Evolutionary conservation across 1,140 invertebrate genomes (phyloP), one percentile per base, ranked within the genome.

Genomic region (Lucilia cuprina): DNA sequence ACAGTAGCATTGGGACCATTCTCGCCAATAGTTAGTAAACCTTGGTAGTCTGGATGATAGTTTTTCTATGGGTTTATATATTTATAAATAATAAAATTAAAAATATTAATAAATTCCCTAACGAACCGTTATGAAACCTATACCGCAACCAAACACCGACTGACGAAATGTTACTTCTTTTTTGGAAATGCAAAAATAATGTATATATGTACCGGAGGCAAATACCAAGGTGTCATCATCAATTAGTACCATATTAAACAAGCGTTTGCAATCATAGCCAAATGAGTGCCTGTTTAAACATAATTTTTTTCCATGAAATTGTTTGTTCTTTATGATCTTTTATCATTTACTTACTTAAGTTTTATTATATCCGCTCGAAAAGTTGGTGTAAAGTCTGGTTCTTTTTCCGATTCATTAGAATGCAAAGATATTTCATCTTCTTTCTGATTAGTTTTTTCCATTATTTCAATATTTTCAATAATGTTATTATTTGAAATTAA

Each of bases 11-110:
- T 94, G 86, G 96, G 94, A 14, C 94, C 96, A 88, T 96, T 97
- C 92, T 98, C 96, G 13, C 93, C 97, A n/a, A 98, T 93, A 14
- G 96, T 96, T 87, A 98, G 94, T 84, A 96, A 95, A 84, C 94
- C 91, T 84, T 94, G 91, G 82, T 91, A 93, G 49, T 93, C 93
- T 85, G 91, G 91, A 74, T 89, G 92, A 84, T 96, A 94, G 92
- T 97, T 96, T 92, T 94, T 95, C 95, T 96, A 87, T 10, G 93
- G 86, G 50, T 3, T 49, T 14, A 2, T 4, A 65, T 30, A 50
- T 82, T 19, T 47, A 13, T 12, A 12, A 35, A 77, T 70, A 35
- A 77, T 34, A 25, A 74, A 74, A 74, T 74, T 41, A 9, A 13
- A 35, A 17, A 47, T 30, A 10, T 19, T 78, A 78, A 12, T 9